phyloP scores from a whole-genome alignment of 2,113 vertebrate genomes.

The Hippocampus comes region DNA sequence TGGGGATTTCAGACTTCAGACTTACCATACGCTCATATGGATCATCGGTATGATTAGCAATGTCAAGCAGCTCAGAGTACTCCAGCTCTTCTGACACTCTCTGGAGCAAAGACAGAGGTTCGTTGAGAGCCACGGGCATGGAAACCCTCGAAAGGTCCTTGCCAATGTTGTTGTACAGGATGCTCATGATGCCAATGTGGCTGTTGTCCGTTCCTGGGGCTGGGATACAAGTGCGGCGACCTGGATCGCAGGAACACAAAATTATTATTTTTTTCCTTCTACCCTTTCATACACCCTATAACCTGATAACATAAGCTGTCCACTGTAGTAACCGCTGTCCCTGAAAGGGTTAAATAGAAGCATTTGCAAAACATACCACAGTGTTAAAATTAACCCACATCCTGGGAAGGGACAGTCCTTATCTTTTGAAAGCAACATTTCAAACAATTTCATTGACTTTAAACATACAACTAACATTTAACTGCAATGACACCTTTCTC shows the following conservation, averaged over 20 bases:
- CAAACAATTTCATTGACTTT: neutral
- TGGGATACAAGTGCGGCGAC: conserved; percentile 75
- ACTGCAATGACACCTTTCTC: too few relatives aligned
- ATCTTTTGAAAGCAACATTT: neutral
- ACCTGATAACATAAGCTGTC: too few relatives aligned
- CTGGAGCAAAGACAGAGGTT: conserved; percentile 84
- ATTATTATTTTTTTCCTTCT: neutral
- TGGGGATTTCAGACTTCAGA: neutral
- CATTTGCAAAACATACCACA: neutral
- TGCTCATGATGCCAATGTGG: conserved; percentile 86
- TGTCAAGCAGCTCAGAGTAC: conserved; percentile 82
- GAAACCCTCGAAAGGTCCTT: conserved; percentile 90
- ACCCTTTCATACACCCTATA: too few relatives aligned
- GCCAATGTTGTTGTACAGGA: conserved; percentile 90
- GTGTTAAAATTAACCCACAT: neutral
- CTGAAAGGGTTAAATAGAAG: neutral
- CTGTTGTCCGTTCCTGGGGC: conserved; percentile 73
- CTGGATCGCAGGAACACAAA: conserved; percentile 12
- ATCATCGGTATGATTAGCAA: conserved; percentile 75
- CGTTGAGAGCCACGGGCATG: conserved; percentile 85
- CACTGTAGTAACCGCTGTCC: too few relatives aligned
- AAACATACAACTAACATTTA: neutral
- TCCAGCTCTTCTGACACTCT: conserved; percentile 87
- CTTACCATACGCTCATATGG: conserved; percentile 85
- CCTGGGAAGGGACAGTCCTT: neutral